phyloP scores from a whole-genome alignment of 2,797 vertebrate genomes.

The Megaceryle alcyon region DNA sequence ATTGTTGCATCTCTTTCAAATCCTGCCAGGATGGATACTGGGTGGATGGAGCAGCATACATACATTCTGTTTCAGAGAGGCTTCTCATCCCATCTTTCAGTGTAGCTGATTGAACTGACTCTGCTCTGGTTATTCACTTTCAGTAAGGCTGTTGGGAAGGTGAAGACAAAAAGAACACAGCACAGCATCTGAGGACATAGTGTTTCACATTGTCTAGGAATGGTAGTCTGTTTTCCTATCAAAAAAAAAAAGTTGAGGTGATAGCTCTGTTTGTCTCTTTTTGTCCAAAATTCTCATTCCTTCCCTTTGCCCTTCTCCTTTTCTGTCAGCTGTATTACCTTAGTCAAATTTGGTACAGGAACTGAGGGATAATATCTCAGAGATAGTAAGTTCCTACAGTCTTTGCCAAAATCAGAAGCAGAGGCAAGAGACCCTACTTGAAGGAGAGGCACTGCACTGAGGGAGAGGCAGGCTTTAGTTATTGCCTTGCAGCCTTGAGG shows the following conservation, averaged over 20 bases:
- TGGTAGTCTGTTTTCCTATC: not conserved
- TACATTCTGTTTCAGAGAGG: not conserved
- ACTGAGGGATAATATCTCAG: not conserved
- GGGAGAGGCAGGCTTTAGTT: not conserved
- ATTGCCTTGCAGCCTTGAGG: not conserved
- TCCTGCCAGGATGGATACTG: not conserved
- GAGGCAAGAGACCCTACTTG: not conserved
- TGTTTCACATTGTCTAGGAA: not conserved
- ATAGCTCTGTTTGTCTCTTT: not conserved
- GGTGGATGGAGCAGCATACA: not conserved
- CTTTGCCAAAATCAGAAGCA: not conserved
- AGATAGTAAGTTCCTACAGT: not conserved
- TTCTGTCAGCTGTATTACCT: not conserved
- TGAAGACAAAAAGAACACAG: not conserved
- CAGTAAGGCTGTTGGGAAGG: not conserved
- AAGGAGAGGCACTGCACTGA: not conserved
- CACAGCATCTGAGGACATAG: not conserved
- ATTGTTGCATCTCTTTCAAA: not conserved
- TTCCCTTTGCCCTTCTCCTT: not conserved
- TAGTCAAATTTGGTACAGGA: not conserved
- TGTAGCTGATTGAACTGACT: not conserved
- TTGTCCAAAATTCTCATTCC: not conserved
- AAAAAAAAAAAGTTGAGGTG: not conserved
- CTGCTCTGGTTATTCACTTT: not conserved
- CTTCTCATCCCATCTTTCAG: not conserved